These are phyloP conservation scores for Coelinius sp. DNA, from an alignment of 2,888 invertebrate genomes.

Conservation along the genomic window DNA sequence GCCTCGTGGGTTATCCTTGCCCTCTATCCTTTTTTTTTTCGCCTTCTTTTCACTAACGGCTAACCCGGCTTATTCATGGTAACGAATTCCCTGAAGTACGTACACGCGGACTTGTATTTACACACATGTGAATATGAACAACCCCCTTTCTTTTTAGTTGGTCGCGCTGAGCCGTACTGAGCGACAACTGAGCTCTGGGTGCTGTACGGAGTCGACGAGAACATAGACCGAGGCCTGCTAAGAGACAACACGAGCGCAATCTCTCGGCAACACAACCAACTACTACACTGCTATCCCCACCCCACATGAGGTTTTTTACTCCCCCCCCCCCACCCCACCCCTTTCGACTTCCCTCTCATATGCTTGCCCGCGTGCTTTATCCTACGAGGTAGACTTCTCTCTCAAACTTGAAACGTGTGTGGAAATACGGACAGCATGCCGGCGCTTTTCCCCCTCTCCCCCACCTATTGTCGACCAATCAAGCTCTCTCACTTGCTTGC, in stretches of 20 bases:
- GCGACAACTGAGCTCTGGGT: slow-evolving; percentile 74
- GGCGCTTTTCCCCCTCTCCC: slow-evolving; percentile 53
- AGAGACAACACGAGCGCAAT: slow-evolving; percentile 73
- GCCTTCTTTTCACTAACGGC: background rate
- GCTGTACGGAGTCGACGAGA: slow-evolving; percentile 69
- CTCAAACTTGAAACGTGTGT: background rate
- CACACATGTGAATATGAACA: slow-evolving; percentile 55
- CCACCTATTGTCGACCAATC: slow-evolving; percentile 51
- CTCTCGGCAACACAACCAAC: slow-evolving; percentile 70
- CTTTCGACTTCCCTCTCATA: slow-evolving; percentile 6
- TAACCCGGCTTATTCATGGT: background rate
- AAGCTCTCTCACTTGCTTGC: background rate
- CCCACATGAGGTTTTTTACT: slow-evolving; percentile 56
- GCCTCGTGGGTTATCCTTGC: background rate
- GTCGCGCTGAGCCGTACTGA: slow-evolving; percentile 70
- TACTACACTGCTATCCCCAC: slow-evolving; percentile 60
- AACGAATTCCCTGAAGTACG: slow-evolving; percentile 11
- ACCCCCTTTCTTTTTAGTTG: slow-evolving; percentile 66
- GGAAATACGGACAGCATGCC: slow-evolving; percentile 1
- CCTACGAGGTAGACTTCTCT: background rate
- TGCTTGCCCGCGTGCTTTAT: slow-evolving; percentile 34
- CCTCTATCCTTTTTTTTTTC: slow-evolving; percentile 2
- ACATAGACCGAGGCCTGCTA: slow-evolving; percentile 53
- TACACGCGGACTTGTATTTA: slow-evolving; percentile 38
- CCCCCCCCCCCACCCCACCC: slow-evolving; percentile 58